Evolutionary conservation across 2,888 invertebrate species (phyloP).

Genomic region (Drosophila seclusa): DNA sequence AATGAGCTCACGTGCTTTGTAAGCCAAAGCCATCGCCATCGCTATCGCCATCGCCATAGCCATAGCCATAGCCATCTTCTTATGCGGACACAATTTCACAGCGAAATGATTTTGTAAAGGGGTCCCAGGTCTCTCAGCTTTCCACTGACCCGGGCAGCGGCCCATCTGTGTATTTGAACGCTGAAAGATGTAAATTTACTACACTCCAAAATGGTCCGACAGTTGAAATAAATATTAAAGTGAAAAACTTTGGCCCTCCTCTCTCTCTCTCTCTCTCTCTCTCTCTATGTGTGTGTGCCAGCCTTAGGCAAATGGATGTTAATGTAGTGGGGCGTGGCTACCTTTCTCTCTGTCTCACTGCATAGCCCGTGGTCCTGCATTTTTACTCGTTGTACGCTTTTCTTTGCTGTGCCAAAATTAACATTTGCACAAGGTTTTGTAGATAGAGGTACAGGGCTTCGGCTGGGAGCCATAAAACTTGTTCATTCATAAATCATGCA

Average conservation of each 20-base stretch:
- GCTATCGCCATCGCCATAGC: not conserved
- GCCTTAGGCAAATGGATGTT: conserved; percentile 37
- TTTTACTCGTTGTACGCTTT: conserved; percentile 41
- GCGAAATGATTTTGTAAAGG: conserved; percentile 75
- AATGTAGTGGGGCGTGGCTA: conserved; percentile 48
- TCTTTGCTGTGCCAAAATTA: conserved; percentile 64
- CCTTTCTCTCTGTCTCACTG: not conserved
- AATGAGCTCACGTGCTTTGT: conserved; percentile 68
- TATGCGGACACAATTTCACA: conserved; percentile 75
- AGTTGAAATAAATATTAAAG: conserved; percentile 80
- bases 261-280: not conserved
- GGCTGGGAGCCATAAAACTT: conserved; percentile 73
- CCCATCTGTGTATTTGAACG: conserved; percentile 67
- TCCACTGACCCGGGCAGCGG: conserved; percentile 36
- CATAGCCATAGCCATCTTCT: conserved; percentile 8
- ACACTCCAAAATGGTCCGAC: conserved; percentile 65
- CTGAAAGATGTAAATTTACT: conserved; percentile 79
- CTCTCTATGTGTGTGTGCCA: conserved; percentile 9
- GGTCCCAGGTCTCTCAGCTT: conserved; percentile 35
- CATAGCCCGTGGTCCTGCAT: conserved; percentile 31
- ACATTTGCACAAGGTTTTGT: conserved; percentile 73
- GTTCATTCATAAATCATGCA: conserved; percentile 79
- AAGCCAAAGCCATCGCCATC: conserved; percentile 15
- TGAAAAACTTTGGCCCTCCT: conserved; percentile 59
- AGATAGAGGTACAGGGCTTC: conserved; percentile 43